phyloP scores from a whole-genome alignment of 2,888 invertebrate genomes.

The Heliconius aoede region DNA sequence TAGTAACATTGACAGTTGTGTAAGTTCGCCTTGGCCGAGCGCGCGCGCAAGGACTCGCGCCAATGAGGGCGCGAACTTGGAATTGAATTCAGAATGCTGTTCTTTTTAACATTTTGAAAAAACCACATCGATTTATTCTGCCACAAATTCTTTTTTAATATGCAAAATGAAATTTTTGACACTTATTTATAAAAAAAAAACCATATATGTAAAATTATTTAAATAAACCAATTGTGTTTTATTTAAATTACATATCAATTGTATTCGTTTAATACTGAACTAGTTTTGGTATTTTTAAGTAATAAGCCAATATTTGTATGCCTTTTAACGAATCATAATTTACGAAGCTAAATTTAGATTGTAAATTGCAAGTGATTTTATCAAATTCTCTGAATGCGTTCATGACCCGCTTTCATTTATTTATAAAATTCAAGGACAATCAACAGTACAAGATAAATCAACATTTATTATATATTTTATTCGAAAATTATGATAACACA shows the following conservation, averaged over 20 bases:
- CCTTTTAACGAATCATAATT: slow-evolving; percentile 1
- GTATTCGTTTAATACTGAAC: not conserved
- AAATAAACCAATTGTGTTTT: slow-evolving; percentile 4
- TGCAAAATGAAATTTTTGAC: not conserved
- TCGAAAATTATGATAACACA: not conserved
- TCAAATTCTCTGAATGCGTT: slow-evolving; percentile 56
- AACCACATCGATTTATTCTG: no score
- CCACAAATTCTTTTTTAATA: slow-evolving; percentile 1
- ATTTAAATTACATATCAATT: not conserved
- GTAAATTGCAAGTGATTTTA: slow-evolving; percentile 36
- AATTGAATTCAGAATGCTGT: slow-evolving; percentile 46
- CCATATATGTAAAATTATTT: not conserved
- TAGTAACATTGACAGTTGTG: slow-evolving; percentile 79
- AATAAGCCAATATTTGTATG: not conserved
- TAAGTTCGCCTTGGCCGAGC: slow-evolving; percentile 72
- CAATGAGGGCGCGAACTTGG: slow-evolving; percentile 66
- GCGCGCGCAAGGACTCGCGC: slow-evolving; percentile 67
- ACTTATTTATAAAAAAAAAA: not conserved
- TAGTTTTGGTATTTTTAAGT: slow-evolving; percentile 2
- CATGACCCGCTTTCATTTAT: slow-evolving; percentile 58
- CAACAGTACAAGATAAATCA: slow-evolving; percentile 14
- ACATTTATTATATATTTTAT: slow-evolving; percentile 36
- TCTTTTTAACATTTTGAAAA: slow-evolving; percentile 20
- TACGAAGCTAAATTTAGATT: slow-evolving; percentile 26
- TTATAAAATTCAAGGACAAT: slow-evolving; percentile 47